Conservation (phyloP, 2,888 invertebrate species). For the Asteroscopus sphinx region DNA sequence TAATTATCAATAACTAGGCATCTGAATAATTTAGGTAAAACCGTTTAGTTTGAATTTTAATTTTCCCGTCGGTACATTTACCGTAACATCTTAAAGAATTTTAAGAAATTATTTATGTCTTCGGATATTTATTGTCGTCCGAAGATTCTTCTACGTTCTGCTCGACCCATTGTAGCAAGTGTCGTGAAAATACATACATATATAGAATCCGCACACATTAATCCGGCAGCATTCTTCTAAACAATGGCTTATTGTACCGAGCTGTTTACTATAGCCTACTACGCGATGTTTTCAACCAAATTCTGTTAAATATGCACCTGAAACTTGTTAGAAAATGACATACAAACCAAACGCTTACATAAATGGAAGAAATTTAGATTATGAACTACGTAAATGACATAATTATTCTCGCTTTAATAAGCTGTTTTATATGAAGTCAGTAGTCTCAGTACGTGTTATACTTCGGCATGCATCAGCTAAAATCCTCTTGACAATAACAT, state of each 20-base stretch:
- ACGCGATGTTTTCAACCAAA: conserved; percentile 51
- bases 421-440: conserved; percentile 1
- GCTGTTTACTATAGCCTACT: conserved; percentile 52
- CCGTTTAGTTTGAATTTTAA: no score
- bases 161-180: conserved; percentile 19
- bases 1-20: neutral
- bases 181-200: conserved; percentile 49
- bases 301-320: conserved; percentile 49
- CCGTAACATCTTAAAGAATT: neutral
- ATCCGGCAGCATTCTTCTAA: conserved; percentile 57
- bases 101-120: neutral
- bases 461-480: conserved; percentile 38
- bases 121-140: no score
- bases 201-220: conserved; percentile 38
- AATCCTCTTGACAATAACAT: conserved; percentile 41
- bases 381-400: conserved; percentile 38
- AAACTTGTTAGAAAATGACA: conserved; percentile 49
- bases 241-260: conserved; percentile 60
- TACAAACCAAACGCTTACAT: conserved; percentile 33
- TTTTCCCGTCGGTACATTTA: no score
- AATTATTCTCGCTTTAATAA: conserved; percentile 27
- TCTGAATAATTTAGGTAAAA: neutral
- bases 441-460: conserved; percentile 24
- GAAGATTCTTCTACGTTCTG: conserved; percentile 6
- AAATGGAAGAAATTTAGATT: conserved; percentile 29